Evolutionary conservation across 37 sponge, comb jelly and placozoan species (phyloP).

Genomic region (Oscarella lobularis): DNA sequence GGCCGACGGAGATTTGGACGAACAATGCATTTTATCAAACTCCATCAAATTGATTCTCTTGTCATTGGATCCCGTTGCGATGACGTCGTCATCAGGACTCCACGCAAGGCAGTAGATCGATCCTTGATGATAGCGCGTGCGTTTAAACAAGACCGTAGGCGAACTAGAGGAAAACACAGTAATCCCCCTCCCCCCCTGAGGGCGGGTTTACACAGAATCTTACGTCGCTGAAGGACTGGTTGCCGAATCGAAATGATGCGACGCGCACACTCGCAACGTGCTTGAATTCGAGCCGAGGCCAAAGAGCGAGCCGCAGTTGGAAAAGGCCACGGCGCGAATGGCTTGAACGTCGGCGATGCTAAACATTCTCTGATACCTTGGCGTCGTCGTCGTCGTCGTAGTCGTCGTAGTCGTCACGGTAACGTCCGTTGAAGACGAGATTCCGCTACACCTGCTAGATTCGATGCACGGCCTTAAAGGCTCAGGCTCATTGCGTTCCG

Average conservation of each 20-base stretch:
- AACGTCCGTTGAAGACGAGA: no score
- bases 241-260: no score
- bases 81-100: constrained; percentile 31
- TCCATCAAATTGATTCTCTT: constrained; percentile 45
- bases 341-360: constrained; percentile 21
- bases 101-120: constrained; percentile 88
- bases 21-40: neutral
- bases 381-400: no score
- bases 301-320: constrained; percentile 39
- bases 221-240: no score
- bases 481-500: no score
- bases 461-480: no score
- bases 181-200: no score
- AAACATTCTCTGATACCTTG: neutral
- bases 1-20: neutral
- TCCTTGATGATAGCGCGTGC: constrained; percentile 64
- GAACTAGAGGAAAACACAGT: neutral
- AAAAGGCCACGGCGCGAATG: constrained; percentile 62
- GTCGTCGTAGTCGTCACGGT: no score
- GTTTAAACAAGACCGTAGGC: constrained; percentile 11
- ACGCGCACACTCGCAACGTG: constrained; percentile 55
- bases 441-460: no score
- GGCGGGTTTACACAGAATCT: constrained; percentile 24
- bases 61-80: constrained; percentile 93
- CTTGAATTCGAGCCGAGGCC: constrained; percentile 88